Conservation (phyloP, 2,113 vertebrate species). For the Daboia siamensis region DNA sequence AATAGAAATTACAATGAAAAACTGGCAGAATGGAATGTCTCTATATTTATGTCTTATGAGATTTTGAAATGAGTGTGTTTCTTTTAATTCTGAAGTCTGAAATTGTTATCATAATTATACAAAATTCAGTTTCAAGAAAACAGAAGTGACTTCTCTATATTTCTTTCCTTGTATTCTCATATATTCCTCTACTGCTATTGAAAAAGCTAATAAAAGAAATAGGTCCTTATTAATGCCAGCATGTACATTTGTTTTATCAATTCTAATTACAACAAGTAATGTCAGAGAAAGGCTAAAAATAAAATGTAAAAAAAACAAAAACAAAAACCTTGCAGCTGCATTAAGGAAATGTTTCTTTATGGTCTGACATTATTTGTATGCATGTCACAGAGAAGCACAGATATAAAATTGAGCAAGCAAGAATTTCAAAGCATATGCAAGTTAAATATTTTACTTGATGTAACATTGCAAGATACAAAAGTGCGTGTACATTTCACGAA, state of each 20-base stretch:
- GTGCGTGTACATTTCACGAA: background rate
- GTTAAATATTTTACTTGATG: constrained; percentile 1
- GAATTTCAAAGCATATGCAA: background rate
- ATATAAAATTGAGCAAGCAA: background rate
- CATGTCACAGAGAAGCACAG: background rate
- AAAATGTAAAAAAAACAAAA: background rate
- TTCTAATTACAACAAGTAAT: background rate
- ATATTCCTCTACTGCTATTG: background rate
- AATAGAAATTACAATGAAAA: background rate
- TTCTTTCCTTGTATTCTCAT: background rate
- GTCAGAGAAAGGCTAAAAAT: background rate
- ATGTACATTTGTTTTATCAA: background rate
- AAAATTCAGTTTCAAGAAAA: background rate
- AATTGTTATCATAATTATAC: background rate
- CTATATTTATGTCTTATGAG: background rate
- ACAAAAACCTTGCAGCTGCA: background rate
- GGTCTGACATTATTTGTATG: background rate
- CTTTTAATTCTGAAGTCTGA: background rate
- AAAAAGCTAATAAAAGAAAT: background rate
- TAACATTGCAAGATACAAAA: constrained; percentile 23
- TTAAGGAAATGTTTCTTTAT: background rate
- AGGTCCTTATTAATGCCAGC: background rate
- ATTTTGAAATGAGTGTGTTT: background rate
- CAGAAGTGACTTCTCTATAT: background rate
- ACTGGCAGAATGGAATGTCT: background rate